A percentile compares a stretch with the other conserved stretches of the same genome.
These are phyloP conservation scores for Chrysina gloriosa DNA, from an alignment of 2,888 invertebrate genomes.

Conservation along the genomic window DNA sequence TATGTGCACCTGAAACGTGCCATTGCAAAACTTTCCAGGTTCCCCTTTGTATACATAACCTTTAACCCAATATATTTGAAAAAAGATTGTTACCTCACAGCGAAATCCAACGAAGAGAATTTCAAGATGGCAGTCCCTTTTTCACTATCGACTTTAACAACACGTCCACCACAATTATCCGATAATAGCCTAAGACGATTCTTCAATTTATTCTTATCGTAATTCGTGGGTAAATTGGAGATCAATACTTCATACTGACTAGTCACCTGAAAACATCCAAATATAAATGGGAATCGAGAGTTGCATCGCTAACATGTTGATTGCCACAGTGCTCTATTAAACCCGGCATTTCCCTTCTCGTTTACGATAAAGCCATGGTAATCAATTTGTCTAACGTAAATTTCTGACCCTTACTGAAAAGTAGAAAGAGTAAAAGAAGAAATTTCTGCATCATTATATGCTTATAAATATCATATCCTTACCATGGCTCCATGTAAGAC, in stretches of 20 bases:
- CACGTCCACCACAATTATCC: slow-evolving; percentile 85
- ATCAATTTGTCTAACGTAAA: too few relatives aligned
- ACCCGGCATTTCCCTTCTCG: too few relatives aligned
- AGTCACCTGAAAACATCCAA: slow-evolving; percentile 13
- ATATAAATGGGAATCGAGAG: too few relatives aligned
- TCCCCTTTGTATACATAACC: not conserved
- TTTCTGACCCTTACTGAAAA: too few relatives aligned
- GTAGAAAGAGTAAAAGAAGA: too few relatives aligned
- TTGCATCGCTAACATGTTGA: too few relatives aligned
- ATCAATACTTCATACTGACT: slow-evolving; percentile 71
- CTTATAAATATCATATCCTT: too few relatives aligned
- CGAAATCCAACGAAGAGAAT: slow-evolving; percentile 78
- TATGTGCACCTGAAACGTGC: not conserved
- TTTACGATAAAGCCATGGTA: too few relatives aligned
- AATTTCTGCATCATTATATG: too few relatives aligned
- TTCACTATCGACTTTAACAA: slow-evolving; percentile 69
- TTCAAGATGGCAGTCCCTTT: slow-evolving; percentile 74
- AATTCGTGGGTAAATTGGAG: slow-evolving; percentile 74
- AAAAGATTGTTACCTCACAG: slow-evolving; percentile 71
- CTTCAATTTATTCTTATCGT: slow-evolving; percentile 69
- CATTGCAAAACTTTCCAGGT: too few relatives aligned
- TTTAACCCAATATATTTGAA: not conserved
- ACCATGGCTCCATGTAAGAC: too few relatives aligned
- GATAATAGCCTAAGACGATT: slow-evolving; percentile 76
- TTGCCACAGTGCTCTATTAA: too few relatives aligned